A percentile compares a stretch with the other conserved stretches of the same genome.
These are phyloP conservation scores for Rhombomys opimus DNA, from an alignment of 2,113 vertebrate genomes.

Conservation along the genomic window DNA sequence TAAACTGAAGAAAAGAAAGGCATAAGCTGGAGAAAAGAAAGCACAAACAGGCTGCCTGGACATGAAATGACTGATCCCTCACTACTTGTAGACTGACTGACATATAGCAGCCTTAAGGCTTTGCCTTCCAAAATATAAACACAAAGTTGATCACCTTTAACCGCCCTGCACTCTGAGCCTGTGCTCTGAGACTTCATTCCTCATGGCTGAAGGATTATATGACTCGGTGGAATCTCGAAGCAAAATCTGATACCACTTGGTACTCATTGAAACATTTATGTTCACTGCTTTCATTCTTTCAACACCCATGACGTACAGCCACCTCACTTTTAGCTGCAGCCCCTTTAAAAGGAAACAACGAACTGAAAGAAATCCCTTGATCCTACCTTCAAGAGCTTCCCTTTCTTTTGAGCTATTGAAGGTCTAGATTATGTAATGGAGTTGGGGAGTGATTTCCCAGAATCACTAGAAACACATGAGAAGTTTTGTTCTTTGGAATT, in stretches of 20 bases:
- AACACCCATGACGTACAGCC: not conserved
- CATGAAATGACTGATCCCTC: not conserved
- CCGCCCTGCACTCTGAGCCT: not conserved
- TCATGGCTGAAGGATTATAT: constrained; percentile 6
- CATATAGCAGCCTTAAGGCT: not conserved
- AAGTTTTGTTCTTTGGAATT: not conserved
- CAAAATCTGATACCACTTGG: constrained; percentile 57
- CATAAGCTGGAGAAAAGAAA: not conserved
- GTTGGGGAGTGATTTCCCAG: not conserved
- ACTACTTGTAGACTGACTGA: constrained; percentile 20
- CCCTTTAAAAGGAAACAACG: constrained; percentile 37
- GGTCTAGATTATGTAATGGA: constrained; percentile 27
- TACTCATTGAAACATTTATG: constrained; percentile 68
- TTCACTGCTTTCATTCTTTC: constrained; percentile 44
- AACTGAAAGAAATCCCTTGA: constrained; percentile 3
- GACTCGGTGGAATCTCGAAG: constrained; percentile 24
- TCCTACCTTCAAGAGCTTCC: not conserved
- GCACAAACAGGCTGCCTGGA: not conserved
- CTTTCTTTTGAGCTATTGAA: not conserved
- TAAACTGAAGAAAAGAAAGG: not conserved
- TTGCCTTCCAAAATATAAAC: constrained; percentile 45
- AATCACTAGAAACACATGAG: not conserved
- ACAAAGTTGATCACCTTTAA: constrained; percentile 10
- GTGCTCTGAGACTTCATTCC: not conserved
- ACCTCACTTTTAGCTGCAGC: not conserved